These are phyloP conservation scores for Mormyrus lacerda DNA, from an alignment of 2,113 vertebrate species.

Conservation along the genomic window DNA sequence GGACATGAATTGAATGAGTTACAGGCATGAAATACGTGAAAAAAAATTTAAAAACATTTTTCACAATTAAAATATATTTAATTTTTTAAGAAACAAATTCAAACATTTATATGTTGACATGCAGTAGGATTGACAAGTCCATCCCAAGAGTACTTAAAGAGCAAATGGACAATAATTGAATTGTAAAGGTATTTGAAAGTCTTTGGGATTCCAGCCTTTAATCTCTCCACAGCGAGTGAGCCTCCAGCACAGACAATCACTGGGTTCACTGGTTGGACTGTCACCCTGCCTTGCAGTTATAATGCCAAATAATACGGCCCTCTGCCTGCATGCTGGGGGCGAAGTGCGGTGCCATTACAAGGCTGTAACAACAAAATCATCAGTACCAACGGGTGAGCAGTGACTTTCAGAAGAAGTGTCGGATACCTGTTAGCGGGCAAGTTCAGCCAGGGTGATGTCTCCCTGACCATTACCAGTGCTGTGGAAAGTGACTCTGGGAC, in stretches of 20 bases:
- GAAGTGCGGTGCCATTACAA: constrained; percentile 38
- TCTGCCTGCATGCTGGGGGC: constrained; percentile 49
- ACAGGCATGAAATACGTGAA: too few relatives aligned
- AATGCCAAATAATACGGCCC: constrained; percentile 34
- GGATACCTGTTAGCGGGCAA: constrained; percentile 40
- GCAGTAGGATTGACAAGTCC: too few relatives aligned
- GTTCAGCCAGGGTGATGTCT: constrained; percentile 41
- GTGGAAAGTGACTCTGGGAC: constrained; percentile 45
- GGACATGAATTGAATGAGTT: too few relatives aligned
- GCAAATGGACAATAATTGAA: background rate
- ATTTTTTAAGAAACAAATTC: too few relatives aligned
- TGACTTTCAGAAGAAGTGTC: constrained; percentile 35
- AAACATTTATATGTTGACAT: too few relatives aligned
- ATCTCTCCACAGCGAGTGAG: constrained; percentile 25
- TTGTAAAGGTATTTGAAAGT: background rate
- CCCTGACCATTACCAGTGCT: constrained; percentile 47
- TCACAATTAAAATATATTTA: too few relatives aligned
- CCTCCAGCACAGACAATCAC: constrained; percentile 19
- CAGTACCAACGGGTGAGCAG: constrained; percentile 35
- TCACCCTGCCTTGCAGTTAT: constrained; percentile 48
- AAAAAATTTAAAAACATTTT: too few relatives aligned
- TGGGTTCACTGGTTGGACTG: constrained; percentile 39
- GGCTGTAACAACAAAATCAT: constrained; percentile 46
- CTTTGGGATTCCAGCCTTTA: background rate
- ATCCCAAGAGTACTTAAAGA: background rate